These are phyloP conservation scores for Axis porcinus DNA, from an alignment of 2,113 vertebrate species.

Conservation along the genomic window DNA sequence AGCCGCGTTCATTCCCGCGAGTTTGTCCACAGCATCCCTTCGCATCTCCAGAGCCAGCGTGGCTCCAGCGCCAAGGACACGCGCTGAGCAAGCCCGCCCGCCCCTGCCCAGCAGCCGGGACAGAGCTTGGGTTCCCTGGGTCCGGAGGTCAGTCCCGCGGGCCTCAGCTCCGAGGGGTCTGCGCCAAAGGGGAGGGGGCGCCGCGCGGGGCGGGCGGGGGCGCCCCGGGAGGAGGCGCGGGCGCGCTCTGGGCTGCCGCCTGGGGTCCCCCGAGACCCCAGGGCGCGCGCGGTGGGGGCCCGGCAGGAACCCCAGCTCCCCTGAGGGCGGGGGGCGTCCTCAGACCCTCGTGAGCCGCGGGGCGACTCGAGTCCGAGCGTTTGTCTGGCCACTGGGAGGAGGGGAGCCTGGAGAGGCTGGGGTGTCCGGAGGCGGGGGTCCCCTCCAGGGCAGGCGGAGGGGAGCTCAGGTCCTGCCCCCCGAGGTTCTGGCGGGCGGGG, in stretches of 20 bases:
- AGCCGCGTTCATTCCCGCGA: accelerated
- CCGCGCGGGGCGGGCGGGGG: no score
- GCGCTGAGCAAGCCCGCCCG: background rate
- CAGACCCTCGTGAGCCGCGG: background rate
- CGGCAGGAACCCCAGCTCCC: background rate
- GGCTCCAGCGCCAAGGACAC: background rate
- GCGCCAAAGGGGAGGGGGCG: background rate
- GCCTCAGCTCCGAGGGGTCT: background rate
- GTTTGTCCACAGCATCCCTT: background rate
- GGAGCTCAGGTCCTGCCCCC: background rate
- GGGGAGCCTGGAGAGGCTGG: no score
- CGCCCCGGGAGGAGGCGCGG: background rate
- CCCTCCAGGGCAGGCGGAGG: background rate
- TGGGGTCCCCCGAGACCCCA: background rate
- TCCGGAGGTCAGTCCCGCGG: background rate
- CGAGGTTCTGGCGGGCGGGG: background rate
- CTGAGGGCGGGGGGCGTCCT: background rate
- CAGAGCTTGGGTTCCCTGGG: background rate
- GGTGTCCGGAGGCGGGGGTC: background rate
- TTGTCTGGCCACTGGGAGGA: background rate
- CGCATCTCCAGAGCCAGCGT: background rate
- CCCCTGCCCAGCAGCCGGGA: background rate
- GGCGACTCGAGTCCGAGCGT: background rate
- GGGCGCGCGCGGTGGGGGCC: background rate
- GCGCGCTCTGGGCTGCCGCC: background rate